phyloP scores from a whole-genome alignment of 2,113 vertebrate species.

The Tychaedon coryphoeus region DNA sequence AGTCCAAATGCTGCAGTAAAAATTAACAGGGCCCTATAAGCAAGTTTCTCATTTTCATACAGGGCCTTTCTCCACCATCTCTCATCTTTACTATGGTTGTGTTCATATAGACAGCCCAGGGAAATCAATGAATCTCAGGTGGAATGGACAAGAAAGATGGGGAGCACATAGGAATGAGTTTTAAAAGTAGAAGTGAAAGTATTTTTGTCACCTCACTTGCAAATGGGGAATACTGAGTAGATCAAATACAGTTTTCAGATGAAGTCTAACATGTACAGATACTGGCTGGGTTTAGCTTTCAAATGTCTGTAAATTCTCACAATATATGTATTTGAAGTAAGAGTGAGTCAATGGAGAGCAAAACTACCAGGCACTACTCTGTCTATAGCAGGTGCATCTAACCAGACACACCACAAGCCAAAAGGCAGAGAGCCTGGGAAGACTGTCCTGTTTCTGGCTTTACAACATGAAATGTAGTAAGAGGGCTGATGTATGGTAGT shows the following conservation, averaged over 20 bases:
- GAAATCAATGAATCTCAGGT: not conserved
- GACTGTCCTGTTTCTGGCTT: not conserved
- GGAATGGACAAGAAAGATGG: not conserved
- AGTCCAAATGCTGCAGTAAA: not conserved
- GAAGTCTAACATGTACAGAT: not conserved
- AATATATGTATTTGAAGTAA: not conserved
- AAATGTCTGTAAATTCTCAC: not conserved
- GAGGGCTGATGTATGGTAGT: not conserved
- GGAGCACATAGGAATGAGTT: not conserved
- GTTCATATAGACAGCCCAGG: not conserved
- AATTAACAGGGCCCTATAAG: not conserved
- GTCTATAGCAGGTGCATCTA: not conserved
- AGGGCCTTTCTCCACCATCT: not conserved
- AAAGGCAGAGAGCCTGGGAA: not conserved
- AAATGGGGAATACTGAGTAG: not conserved
- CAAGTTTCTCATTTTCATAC: not conserved
- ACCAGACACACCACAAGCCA: not conserved
- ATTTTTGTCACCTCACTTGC: not conserved
- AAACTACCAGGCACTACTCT: not conserved
- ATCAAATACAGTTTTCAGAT: not conserved
- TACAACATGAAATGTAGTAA: not conserved
- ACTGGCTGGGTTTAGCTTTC: not conserved
- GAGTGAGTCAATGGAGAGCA: not conserved
- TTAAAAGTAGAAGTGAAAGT: not conserved
- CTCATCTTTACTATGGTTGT: not conserved